Conservation (phyloP, 92 coral and sea anemone genomes). For the Muricea muricata region DNA sequence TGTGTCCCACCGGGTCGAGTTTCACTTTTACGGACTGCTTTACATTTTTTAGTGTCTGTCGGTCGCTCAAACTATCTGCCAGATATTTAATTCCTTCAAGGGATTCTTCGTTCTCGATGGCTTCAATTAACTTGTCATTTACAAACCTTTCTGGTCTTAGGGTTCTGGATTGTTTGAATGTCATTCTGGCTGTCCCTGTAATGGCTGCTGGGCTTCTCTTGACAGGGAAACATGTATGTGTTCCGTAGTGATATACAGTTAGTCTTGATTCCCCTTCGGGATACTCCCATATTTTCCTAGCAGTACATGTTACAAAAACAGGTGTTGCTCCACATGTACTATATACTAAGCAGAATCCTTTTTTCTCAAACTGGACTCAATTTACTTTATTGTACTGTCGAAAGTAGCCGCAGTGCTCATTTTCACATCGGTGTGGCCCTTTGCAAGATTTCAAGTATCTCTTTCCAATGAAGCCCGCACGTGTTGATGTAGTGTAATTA, state of each 20-base stretch:
- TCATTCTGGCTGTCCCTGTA: neutral
- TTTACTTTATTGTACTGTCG: conserved; percentile 53
- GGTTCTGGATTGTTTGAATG: conserved; percentile 33
- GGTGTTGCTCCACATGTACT: conserved; percentile 63
- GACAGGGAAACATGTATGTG: conserved; percentile 53
- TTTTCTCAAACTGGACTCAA: conserved; percentile 68
- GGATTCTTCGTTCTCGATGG: conserved; percentile 62
- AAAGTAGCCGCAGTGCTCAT: conserved; percentile 55
- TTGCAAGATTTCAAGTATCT: conserved; percentile 52
- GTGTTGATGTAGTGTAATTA: conserved; percentile 48
- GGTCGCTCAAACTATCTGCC: conserved; percentile 64
- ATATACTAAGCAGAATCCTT: conserved; percentile 29
- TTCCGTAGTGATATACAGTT: conserved; percentile 66
- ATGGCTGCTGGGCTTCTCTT: conserved; percentile 29
- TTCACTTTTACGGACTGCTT: conserved; percentile 49
- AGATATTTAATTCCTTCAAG: conserved; percentile 63
- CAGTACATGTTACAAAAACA: conserved; percentile 48
- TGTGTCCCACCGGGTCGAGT: conserved; percentile 71
- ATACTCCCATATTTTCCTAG: conserved; percentile 70
- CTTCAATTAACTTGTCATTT: conserved; percentile 62
- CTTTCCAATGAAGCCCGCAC: conserved; percentile 47
- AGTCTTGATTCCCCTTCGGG: conserved; percentile 50
- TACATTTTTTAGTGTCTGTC: conserved; percentile 22
- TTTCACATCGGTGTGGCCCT: conserved; percentile 63
- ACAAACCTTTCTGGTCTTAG: conserved; percentile 62